Percentiles rank a stretch among this genome's conserved stretches.
These are phyloP conservation scores for Hydrochoerus hydrochaeris DNA, from an alignment of 2,113 vertebrate species.

Conservation along the genomic window DNA sequence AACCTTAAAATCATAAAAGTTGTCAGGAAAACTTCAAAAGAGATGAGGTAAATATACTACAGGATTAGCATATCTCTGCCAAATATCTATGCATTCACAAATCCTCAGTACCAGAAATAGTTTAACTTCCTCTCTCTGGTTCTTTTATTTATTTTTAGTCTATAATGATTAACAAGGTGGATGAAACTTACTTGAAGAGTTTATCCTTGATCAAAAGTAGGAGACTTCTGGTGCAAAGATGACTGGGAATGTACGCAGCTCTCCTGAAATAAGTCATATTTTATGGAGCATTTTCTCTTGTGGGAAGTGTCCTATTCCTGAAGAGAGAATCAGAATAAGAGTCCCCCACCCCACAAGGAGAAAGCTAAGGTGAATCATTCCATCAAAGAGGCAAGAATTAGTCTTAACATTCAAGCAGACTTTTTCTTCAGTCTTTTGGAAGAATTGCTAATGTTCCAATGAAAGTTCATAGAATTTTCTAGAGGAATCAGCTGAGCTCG, in stretches of 20 bases:
- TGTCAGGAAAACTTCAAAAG: background rate
- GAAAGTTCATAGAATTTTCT: background rate
- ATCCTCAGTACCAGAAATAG: background rate
- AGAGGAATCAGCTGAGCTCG: background rate
- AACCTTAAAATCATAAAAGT: background rate
- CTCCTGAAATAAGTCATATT: conserved; percentile 34
- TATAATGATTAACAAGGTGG: conserved; percentile 3
- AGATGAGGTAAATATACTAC: background rate
- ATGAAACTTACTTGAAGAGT: conserved; percentile 39
- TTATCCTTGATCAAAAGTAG: conserved; percentile 32
- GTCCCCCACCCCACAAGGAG: background rate
- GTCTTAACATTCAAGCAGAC: background rate
- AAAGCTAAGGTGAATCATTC: background rate
- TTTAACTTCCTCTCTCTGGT: background rate
- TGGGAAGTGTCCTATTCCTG: conserved; percentile 33
- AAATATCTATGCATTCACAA: conserved; percentile 13
- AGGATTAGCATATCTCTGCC: background rate
- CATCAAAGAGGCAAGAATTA: background rate
- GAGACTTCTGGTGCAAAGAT: conserved; percentile 3
- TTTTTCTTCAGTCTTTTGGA: conserved; percentile 12
- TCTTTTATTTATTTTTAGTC: conserved; percentile 54
- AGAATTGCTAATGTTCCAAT: background rate
- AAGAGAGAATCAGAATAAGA: background rate
- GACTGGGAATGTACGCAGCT: conserved; percentile 27
- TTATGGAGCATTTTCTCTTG: conserved; percentile 54